These are phyloP conservation scores for Aphelenchoides bicaudatus DNA, from an alignment of 2,888 invertebrate species.

Conservation along the genomic window DNA sequence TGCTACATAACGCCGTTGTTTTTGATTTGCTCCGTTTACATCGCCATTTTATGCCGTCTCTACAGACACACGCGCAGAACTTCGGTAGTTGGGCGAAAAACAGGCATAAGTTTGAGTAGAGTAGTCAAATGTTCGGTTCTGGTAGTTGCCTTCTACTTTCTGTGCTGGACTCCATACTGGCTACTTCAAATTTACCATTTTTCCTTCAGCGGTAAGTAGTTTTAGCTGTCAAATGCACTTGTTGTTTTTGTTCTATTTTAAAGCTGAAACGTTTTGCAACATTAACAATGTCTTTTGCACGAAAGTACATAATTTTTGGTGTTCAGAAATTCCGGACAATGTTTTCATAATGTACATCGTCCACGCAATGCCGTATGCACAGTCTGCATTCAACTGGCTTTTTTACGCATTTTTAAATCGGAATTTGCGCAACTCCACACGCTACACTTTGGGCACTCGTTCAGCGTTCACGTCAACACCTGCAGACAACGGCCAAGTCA, in stretches of 20 bases:
- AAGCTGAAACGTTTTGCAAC: too few relatives aligned
- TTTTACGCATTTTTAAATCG: conserved; percentile 59
- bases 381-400: conserved; percentile 59
- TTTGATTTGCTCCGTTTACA: conserved; percentile 53
- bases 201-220: neutral
- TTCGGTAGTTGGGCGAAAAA: conserved; percentile 44
- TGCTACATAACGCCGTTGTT: conserved; percentile 52
- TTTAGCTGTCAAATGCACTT: too few relatives aligned
- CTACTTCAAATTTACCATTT: neutral
- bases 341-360: conserved; percentile 46
- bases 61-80: conserved; percentile 32
- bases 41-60: conserved; percentile 47
- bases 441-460: conserved; percentile 28
- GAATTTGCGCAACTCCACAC: conserved; percentile 38
- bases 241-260: too few relatives aligned
- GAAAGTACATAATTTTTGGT: too few relatives aligned
- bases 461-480: conserved; percentile 27
- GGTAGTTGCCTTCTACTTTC: conserved; percentile 60
- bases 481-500: conserved; percentile 17
- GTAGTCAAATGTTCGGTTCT: conserved; percentile 57
- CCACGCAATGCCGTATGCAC: conserved; percentile 55
- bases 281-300: too few relatives aligned
- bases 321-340: neutral
- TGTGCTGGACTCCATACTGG: conserved; percentile 60
- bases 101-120: conserved; percentile 49